A percentile compares a stretch with the other conserved stretches of the same genome.
These are phyloP conservation scores for Boloria selene DNA, from an alignment of 2,888 invertebrate species.

Conservation along the genomic window DNA sequence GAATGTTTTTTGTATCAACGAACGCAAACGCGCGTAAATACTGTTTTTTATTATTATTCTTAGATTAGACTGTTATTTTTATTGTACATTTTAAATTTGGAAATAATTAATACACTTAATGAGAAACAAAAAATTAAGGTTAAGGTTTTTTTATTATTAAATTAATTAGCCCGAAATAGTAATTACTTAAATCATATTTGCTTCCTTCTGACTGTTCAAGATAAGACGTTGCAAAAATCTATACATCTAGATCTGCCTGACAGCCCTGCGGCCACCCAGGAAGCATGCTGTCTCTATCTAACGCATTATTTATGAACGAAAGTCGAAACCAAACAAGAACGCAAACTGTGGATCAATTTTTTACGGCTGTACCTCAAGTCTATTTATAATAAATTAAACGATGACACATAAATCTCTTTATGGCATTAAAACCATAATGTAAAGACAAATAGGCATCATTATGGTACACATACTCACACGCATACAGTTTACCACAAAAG, in stretches of 20 bases:
- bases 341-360: conserved; percentile 45
- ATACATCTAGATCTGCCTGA: conserved; percentile 7
- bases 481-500: conserved; percentile 11
- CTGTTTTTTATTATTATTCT: too few relatives aligned
- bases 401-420: conserved; percentile 23
- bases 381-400: conserved; percentile 55
- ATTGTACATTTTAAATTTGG: too few relatives aligned
- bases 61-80: too few relatives aligned
- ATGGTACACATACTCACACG: conserved; percentile 1
- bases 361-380: conserved; percentile 52
- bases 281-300: conserved; percentile 47
- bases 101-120: too few relatives aligned
- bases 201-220: too few relatives aligned
- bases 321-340: conserved; percentile 52
- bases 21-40: too few relatives aligned
- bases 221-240: neutral
- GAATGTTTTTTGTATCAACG: too few relatives aligned
- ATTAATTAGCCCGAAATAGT: too few relatives aligned
- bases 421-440: conserved; percentile 22
- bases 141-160: too few relatives aligned
- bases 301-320: conserved; percentile 50
- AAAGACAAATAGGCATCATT: conserved; percentile 16
- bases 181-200: too few relatives aligned
- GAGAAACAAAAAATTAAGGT: too few relatives aligned
- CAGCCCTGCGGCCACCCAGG: conserved; percentile 60